Base-by-base conservation (phyloP, 2,797 vertebrate species). In the Cryptoprocta ferox region DNA sequence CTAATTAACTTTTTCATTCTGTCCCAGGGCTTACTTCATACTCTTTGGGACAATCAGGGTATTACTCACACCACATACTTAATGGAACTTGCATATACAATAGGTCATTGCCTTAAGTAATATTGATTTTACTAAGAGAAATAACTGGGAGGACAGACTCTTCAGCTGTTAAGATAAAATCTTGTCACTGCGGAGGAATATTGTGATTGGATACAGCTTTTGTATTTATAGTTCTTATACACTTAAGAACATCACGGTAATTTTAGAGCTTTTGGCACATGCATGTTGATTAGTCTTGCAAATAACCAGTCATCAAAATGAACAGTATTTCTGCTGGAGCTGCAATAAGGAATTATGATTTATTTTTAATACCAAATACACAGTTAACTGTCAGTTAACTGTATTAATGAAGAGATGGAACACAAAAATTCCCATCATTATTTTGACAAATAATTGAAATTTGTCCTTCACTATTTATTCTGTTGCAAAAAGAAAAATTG, bases 401-500 rank as follows among this genome's bases (percentile, higher is more conserved):
- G 12, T 96, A 75, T 94, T 71, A 81, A 75, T 85, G 80, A 39
- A 79, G 53, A 78, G 37, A 83, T 28, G 2, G 19, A 65, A 86
- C 45, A 63, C 39, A 94, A 91, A 94, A 86, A 73, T 73, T 87
- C 3, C 32, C 48, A 89, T 10, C 45, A 94, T 92, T 86, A 53
- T 84, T 95, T 94, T 92, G 53, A 63, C 48, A 79, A 89, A 92
- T 95, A 92, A 95, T 86, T 92, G 35, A 88, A 87, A 87, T 53
- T 59, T 76, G 11, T 48, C 5, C 39, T 86, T 73, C 86, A 50
- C 6, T 84, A 30, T 88, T 88, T 88, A 65, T 81, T 81, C 12
- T 68, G 26, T 30, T 85, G 21, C 14, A 85, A 32, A 75, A 93
- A 84, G 37, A 13, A 80, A 91, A 96, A 76, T 26, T 76, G 30